Evolutionary conservation across 1,140 invertebrate species (phyloP).

Genomic region (Danaus plexippus): DNA sequence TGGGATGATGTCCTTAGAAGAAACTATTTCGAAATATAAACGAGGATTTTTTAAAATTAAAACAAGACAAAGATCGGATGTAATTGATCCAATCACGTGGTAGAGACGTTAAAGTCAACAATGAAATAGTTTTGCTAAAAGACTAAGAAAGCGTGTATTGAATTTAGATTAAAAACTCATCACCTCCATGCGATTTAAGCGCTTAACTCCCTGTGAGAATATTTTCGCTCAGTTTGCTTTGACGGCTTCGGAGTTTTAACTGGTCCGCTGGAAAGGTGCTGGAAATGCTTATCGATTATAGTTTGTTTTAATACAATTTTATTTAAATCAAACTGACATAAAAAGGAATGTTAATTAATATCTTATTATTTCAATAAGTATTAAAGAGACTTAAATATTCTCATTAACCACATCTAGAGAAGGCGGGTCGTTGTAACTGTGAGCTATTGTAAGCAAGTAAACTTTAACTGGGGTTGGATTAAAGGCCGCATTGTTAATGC

Average conservation of each 20-base stretch:
- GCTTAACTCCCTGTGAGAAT: slow-evolving; percentile 25
- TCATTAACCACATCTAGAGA: slow-evolving; percentile 5
- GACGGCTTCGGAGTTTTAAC: slow-evolving; percentile 24
- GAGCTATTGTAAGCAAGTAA: slow-evolving; percentile 22
- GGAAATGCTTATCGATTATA: slow-evolving; percentile 3
- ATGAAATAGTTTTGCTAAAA: slow-evolving; percentile 2
- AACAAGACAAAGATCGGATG: too few relatives aligned
- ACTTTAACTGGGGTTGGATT: slow-evolving; percentile 18
- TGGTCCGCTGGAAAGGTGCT: slow-evolving; percentile 3
- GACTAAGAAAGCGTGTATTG: slow-evolving; percentile 22
- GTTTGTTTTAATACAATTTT: too few relatives aligned
- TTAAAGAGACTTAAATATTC: too few relatives aligned
- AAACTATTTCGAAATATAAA: too few relatives aligned
- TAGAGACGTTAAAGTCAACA: too few relatives aligned
- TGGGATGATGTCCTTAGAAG: too few relatives aligned
- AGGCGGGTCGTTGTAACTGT: slow-evolving; percentile 3
- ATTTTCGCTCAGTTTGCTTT: slow-evolving; percentile 44
- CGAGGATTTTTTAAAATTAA: too few relatives aligned
- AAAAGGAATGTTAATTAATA: too few relatives aligned
- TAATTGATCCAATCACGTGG: too few relatives aligned
- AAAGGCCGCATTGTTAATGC: slow-evolving; percentile 22
- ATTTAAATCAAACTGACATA: too few relatives aligned
- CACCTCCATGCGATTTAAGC: slow-evolving; percentile 21
- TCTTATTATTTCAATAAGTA: too few relatives aligned
- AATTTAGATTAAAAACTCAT: slow-evolving; percentile 26